A percentile compares a stretch with the other conserved stretches of the same genome.
phyloP scores from a whole-genome alignment of 2,888 invertebrate species.

The Eupithecia pulchellata region DNA sequence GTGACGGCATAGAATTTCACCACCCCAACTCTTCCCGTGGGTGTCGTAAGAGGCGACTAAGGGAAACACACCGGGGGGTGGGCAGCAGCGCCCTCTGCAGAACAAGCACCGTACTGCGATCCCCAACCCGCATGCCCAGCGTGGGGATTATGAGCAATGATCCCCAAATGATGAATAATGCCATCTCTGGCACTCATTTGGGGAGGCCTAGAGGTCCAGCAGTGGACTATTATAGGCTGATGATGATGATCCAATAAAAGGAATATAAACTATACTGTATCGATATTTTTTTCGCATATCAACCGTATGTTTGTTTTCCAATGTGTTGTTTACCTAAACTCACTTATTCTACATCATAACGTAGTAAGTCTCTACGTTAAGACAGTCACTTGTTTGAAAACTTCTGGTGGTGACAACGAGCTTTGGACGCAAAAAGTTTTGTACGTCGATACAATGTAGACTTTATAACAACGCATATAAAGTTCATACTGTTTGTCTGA shows the following conservation, averaged over 20 bases:
- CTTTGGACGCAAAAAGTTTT: background rate
- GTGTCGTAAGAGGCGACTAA: too few species aligned
- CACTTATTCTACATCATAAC: background rate
- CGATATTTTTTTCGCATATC: background rate
- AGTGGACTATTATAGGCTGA: too few species aligned
- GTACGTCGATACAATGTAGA: background rate
- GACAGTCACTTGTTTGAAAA: conserved; percentile 6
- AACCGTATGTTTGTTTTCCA: background rate
- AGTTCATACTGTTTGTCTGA: background rate
- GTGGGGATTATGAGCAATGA: too few species aligned
- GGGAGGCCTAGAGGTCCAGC: too few species aligned
- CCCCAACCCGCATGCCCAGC: too few species aligned
- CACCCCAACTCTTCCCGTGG: too few species aligned
- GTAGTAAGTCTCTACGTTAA: background rate
- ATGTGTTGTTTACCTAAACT: background rate
- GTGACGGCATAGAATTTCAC: too few species aligned
- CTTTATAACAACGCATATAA: background rate
- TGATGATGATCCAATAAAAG: background rate
- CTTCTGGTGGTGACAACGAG: background rate
- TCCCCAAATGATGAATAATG: too few species aligned
- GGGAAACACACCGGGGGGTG: too few species aligned
- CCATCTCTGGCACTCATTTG: too few species aligned
- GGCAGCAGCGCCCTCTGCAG: too few species aligned
- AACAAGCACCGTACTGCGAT: too few species aligned
- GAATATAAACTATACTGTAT: background rate